phyloP scores from a whole-genome alignment of 2,113 vertebrate species.

The Pterophyllum scalare region DNA sequence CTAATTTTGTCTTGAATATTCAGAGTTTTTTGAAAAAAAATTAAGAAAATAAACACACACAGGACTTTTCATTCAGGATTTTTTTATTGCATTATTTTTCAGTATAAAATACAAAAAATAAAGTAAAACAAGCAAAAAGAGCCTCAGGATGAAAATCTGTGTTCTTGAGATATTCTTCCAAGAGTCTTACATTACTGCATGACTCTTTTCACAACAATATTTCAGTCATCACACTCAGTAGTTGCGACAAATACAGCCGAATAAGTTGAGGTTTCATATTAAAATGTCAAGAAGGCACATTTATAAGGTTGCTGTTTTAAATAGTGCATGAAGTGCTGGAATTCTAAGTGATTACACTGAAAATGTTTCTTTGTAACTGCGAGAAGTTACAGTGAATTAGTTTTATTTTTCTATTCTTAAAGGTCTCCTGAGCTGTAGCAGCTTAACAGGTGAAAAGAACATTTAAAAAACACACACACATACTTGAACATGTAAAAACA shows the following conservation, averaged over 20 bases:
- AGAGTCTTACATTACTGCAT: slow-evolving; percentile 17
- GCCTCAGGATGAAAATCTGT: slow-evolving; percentile 33
- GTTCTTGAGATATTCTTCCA: slow-evolving; percentile 51
- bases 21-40: too few relatives aligned
- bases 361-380: background rate
- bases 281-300: slow-evolving; percentile 31
- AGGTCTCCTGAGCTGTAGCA: slow-evolving; percentile 27
- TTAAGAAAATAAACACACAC: background rate
- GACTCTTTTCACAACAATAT: slow-evolving; percentile 37
- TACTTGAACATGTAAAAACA: slow-evolving; percentile 15
- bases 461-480: background rate
- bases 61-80: background rate
- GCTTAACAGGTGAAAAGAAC: slow-evolving; percentile 23
- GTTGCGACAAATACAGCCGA: slow-evolving; percentile 19
- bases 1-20: slow-evolving; percentile 4
- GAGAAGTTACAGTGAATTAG: background rate
- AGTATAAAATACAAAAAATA: slow-evolving; percentile 51
- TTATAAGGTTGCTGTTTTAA: background rate
- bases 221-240: slow-evolving; percentile 59
- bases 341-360: slow-evolving; percentile 1
- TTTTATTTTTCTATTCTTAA: background rate
- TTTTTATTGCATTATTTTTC: slow-evolving; percentile 21
- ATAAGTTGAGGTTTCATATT: slow-evolving; percentile 23
- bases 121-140: background rate
- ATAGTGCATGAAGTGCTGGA: background rate